Evolutionary conservation across 2,797 vertebrate species (phyloP), one percentile per base, ranked within the genome.

Genomic region (Chelon auratus): DNA sequence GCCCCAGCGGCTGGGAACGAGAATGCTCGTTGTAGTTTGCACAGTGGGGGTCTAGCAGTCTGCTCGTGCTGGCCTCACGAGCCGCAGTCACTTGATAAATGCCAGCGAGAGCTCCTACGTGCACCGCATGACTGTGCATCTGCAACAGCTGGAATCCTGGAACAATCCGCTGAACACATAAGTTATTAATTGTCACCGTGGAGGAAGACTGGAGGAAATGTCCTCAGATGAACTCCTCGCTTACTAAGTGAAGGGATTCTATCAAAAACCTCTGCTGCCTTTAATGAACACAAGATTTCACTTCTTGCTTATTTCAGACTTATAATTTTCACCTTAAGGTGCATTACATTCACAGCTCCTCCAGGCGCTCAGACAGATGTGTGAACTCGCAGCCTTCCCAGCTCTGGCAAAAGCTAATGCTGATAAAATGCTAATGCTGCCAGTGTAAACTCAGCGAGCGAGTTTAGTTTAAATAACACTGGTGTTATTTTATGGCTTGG

Each of bases 1-100:
- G 72, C 71, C 69, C 65, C 62, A 26, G 64, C 36, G 51, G 75
- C 81, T 86, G 80, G 68, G 84, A 87, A 83, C 9, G 7, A 80
- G 77, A 79, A 81, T 62, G 81, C 82, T 86, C 69, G 83, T 83
- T 82, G 73, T 82, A 78, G 75, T 88, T 78, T 66, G 57, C 82
- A 57, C 75, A 69, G 87, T 3, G 22, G 86, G 85, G 80, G 70
- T 81, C 56, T 42, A 76, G 62, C 67, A 72, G 72, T 85, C 72
- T 78, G 76, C 77, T 51, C 14, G n/a, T 62, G 30, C 71, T 79
- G 68, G 72, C 81, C 74, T 71, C 43, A 64, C 2, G 13, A 80
- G 73, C 60, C 72, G 39, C 59, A 58, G 54, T 67, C 57, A 22
- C 56, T 61, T 60, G 69, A 66, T 72, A 36, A 75, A 82, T 83